These are phyloP conservation scores for Matsumurasca onukii DNA, from an alignment of 1,140 invertebrate species.

Conservation along the genomic window DNA sequence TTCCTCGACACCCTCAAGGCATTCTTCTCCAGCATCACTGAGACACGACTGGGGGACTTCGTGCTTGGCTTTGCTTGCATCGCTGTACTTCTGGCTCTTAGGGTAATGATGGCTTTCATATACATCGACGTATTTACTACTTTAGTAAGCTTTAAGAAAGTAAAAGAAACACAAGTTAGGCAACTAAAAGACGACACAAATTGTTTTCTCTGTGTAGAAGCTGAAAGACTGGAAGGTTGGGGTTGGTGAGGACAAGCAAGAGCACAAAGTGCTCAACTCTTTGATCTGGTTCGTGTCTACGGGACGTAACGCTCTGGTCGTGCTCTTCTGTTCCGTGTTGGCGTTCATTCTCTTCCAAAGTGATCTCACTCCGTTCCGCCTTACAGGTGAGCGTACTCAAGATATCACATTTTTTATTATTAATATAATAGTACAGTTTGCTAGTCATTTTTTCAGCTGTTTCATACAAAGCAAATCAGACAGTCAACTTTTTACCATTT, in stretches of 20 bases:
- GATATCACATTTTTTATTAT: neutral
- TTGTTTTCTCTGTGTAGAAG: no score
- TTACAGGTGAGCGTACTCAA: conserved; percentile 54
- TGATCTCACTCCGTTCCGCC: conserved; percentile 52
- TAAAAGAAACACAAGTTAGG: no score
- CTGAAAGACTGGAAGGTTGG: conserved; percentile 58
- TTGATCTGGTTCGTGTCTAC: conserved; percentile 47
- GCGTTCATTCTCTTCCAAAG: conserved; percentile 24
- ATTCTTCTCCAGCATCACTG: conserved; percentile 60
- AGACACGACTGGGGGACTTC: conserved; percentile 65
- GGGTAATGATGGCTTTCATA: conserved; percentile 52
- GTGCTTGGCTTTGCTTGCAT: conserved; percentile 70
- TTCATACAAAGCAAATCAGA: neutral
- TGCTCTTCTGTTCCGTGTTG: conserved; percentile 41
- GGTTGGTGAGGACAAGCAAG: conserved; percentile 38
- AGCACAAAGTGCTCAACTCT: conserved; percentile 54
- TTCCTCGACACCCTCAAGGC: conserved; percentile 68
- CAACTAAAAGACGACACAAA: no score
- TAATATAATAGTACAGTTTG: no score
- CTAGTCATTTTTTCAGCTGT: neutral
- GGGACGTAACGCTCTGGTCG: conserved; percentile 51
- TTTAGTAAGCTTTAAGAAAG: no score
- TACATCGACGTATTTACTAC: neutral
- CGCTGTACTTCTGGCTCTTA: conserved; percentile 62
- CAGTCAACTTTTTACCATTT: conserved; percentile 19